Evolutionary conservation across 2,113 vertebrate species (phyloP), one percentile per base, ranked within the genome.

Genomic region (Strix aluco): DNA sequence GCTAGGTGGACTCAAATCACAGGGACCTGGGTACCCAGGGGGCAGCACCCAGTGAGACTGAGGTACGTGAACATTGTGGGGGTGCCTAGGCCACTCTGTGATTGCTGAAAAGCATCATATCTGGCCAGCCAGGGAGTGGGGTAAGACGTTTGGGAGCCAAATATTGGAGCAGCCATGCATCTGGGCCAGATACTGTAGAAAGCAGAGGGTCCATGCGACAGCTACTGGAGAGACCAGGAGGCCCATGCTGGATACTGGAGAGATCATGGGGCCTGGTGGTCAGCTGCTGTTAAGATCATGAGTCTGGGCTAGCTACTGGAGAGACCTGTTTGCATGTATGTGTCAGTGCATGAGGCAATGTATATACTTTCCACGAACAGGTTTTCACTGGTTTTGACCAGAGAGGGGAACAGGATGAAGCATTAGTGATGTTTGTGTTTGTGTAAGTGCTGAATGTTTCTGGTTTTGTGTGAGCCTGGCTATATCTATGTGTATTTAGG

Each of bases 401-500:
- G 44, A 71, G 42, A 46, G 5, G 5, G 11, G 15, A 81, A 47
- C 0, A 3, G 3, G 10, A 25, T 34, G 42, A 95, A 88, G 26
- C 8, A 15, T 13, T 67, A 12, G 13, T 78, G 44, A 55, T 15
- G 12, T 72, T 40, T 52, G 19, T 57, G 34, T 52, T 67, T 32
- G 11, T 61, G 27, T 26, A 25, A 88, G 26, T 1, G 3, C 10
- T 66, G 47, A 72, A 27, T 54, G 15, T 58, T 77, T 78, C 44
- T 52, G 19, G 3, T 26, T 86, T 36, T 42, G 21, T 69, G 13
- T 40, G n/a, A 86, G 8, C 5, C 29, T 59, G 29, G 25, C 30
- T 0, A 0, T 59, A 54, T 25, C 38, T 38, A 2, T 34, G 8
- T 34, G 4, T 42, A 57, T 47, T 57, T 34, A n/a, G 21, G 25